Percentiles rank a stretch among this genome's conserved stretches.
Conservation (phyloP, 2,888 invertebrate species). For the Caenorhabditis sp. region DNA sequence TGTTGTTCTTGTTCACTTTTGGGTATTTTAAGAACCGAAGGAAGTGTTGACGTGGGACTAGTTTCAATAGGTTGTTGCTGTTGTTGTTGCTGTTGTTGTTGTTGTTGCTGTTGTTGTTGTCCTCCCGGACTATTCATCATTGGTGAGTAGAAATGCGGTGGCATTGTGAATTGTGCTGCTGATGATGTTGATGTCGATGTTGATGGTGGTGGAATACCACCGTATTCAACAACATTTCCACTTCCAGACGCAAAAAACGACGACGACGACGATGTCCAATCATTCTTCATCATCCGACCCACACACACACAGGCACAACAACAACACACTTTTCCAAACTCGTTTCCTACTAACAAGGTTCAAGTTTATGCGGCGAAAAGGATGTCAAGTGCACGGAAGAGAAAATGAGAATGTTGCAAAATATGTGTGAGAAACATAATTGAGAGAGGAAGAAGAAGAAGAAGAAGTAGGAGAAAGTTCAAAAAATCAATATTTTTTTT, state of each 20-base stretch:
- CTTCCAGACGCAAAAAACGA: too few relatives aligned
- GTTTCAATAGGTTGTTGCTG: neutral
- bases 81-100: too few relatives aligned
- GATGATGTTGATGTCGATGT: neutral
- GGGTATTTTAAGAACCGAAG: neutral
- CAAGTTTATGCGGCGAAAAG: neutral
- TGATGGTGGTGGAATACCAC: too few relatives aligned
- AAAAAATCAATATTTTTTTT: neutral
- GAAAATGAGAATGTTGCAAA: slow-evolving; percentile 3
- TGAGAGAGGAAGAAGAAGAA: slow-evolving; percentile 4
- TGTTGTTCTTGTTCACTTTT: slow-evolving; percentile 2
- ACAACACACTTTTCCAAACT: too few relatives aligned
- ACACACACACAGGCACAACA: too few relatives aligned
- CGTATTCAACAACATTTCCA: too few relatives aligned
- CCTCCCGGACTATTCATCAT: neutral
- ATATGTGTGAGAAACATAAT: slow-evolving; percentile 7
- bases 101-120: neutral
- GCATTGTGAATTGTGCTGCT: neutral
- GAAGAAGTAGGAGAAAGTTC: slow-evolving; percentile 13
- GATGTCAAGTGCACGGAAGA: neutral
- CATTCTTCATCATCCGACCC: too few relatives aligned
- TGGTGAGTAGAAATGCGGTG: neutral
- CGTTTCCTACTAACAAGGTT: too few relatives aligned
- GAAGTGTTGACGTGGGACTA: neutral
- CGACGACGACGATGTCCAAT: too few relatives aligned